Evolutionary conservation across 1,140 invertebrate genomes (phyloP).

Genomic region (Eriocheir sinensis): DNA sequence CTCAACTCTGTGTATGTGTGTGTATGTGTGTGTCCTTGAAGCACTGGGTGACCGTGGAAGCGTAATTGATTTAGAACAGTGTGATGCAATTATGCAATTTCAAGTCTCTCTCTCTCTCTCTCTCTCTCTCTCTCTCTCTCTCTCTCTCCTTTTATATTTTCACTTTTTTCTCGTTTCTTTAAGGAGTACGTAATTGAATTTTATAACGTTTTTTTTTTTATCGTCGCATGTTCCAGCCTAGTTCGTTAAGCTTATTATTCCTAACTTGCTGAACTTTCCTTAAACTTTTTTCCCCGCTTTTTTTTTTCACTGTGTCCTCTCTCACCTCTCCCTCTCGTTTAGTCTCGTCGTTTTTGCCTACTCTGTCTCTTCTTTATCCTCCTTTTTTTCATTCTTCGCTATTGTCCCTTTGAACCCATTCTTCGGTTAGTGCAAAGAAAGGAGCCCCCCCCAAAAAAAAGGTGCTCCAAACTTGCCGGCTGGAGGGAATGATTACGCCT

Average conservation of each 20-base stretch:
- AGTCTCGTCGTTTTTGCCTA: neutral
- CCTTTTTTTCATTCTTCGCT: neutral
- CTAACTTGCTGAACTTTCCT: neutral
- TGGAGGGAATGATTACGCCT: neutral
- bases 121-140: neutral
- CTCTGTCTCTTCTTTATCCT: neutral
- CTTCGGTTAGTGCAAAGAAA: neutral
- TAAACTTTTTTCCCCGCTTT: neutral
- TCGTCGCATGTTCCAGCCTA: no score
- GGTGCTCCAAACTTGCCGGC: neutral
- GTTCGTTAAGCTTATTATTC: neutral
- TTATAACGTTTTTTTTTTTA: neutral
- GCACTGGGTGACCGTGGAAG: neutral
- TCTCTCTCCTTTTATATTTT: neutral
- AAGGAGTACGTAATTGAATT: neutral
- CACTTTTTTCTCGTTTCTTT: neutral
- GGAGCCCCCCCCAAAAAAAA: no score
- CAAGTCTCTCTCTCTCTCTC: conserved; percentile 22
- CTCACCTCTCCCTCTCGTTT: neutral
- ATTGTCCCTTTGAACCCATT: neutral
- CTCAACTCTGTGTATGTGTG: conserved; percentile 43
- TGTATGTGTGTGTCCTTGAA: conserved; percentile 30
- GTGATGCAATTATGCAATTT: neutral
- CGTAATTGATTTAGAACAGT: neutral
- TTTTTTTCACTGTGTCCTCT: neutral